These are phyloP conservation scores for Neelides sp. DNA, from an alignment of 1,140 invertebrate species.

Conservation along the genomic window DNA sequence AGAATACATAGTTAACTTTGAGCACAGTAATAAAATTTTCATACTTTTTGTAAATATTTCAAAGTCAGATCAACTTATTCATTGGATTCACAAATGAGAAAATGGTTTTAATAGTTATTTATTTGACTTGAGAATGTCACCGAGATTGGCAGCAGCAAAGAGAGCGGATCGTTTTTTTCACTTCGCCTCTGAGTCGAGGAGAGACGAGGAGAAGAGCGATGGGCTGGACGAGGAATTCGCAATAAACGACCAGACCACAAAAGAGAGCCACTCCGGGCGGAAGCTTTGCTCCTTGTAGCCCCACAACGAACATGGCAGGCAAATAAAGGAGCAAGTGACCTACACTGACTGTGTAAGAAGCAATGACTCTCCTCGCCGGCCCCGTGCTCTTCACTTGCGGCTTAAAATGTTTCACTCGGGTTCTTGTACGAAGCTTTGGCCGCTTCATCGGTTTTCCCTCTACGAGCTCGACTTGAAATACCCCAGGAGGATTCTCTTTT, in stretches of 20 bases:
- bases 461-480: no score
- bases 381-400: conserved; percentile 14
- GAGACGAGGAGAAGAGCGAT: conserved; percentile 32
- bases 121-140: no score
- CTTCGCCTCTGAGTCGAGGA: conserved; percentile 31
- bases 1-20: no score
- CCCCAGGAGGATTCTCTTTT: no score
- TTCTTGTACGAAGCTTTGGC: conserved; percentile 15
- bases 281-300: conserved; percentile 27
- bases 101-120: no score
- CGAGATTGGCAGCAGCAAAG: no score
- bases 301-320: conserved; percentile 33
- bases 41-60: no score
- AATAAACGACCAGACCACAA: conserved; percentile 34
- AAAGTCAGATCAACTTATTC: no score
- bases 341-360: conserved; percentile 32
- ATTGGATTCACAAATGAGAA: no score
- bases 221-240: conserved; percentile 34
- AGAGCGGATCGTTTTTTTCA: conserved; percentile 10
- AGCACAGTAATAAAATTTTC: no score
- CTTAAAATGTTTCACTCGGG: conserved; percentile 19
- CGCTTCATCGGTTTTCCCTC: no score
- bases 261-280: conserved; percentile 32
- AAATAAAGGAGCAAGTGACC: conserved; percentile 33
- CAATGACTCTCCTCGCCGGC: conserved; percentile 29